These are phyloP conservation scores for Ispidina lecontei DNA, from an alignment of 2,797 vertebrate species.

Conservation along the genomic window DNA sequence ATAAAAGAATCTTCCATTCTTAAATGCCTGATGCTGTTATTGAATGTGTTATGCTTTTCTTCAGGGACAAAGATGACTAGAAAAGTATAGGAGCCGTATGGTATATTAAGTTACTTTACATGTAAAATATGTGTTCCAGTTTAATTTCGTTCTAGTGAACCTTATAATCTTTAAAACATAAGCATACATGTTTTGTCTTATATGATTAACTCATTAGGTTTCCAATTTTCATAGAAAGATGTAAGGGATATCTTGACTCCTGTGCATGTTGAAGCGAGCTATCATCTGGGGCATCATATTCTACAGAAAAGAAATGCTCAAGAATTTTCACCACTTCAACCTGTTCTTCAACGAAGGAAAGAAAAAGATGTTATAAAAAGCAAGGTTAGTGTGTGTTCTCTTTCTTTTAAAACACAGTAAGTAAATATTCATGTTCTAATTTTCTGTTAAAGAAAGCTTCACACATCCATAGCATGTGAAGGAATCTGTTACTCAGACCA, in stretches of 20 bases:
- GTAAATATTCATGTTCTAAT: not conserved
- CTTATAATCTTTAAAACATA: constrained; percentile 37
- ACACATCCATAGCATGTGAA: not conserved
- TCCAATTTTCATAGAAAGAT: constrained; percentile 86
- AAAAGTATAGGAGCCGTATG: not conserved
- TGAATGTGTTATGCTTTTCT: not conserved
- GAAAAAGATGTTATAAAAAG: constrained; percentile 81
- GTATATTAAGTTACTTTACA: not conserved
- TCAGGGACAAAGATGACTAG: not conserved
- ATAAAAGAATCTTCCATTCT: not conserved
- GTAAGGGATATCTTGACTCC: constrained; percentile 91
- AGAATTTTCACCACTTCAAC: constrained; percentile 84
- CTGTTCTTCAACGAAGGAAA: constrained; percentile 87
- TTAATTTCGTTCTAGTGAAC: not conserved
- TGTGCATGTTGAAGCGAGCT: constrained; percentile 86
- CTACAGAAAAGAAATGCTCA: constrained; percentile 61
- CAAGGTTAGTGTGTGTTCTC: constrained; percentile 77
- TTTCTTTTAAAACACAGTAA: not conserved
- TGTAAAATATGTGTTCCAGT: not conserved
- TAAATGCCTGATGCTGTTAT: not conserved
- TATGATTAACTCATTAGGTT: constrained; percentile 67
- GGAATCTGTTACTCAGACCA: not conserved
- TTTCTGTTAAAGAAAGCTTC: not conserved
- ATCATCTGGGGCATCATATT: constrained; percentile 81
- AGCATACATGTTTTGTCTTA: constrained; percentile 43